Percentiles rank a stretch among this genome's conserved stretches.
phyloP scores from a whole-genome alignment of 2,797 vertebrate species.

The Gymnoscopelus microlampas region DNA sequence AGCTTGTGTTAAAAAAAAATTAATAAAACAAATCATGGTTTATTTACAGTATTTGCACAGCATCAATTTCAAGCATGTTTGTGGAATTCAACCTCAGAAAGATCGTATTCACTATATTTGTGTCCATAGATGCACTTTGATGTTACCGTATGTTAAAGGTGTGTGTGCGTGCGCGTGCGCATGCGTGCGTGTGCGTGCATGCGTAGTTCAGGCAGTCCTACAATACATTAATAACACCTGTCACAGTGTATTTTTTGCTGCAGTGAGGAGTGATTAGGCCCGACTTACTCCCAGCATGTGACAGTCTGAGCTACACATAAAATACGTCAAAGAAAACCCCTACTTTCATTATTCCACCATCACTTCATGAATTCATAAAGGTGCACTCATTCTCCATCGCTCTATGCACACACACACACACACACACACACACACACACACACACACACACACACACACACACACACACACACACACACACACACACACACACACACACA shows the following conservation, averaged over 20 bases:
- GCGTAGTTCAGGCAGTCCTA: conserved; percentile 53
- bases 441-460: neutral
- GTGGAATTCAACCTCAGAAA: too few species aligned
- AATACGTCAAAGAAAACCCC: conserved; percentile 22
- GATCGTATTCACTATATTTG: too few species aligned
- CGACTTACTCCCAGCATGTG: conserved; percentile 37
- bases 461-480: neutral
- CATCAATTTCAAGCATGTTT: too few species aligned
- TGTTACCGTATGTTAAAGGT: conserved; percentile 10
- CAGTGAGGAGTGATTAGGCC: conserved; percentile 37
- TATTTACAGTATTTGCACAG: too few species aligned
- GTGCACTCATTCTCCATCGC: neutral
- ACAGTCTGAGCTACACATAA: conserved; percentile 28
- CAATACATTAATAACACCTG: conserved; percentile 69
- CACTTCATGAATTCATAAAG: conserved; percentile 46
- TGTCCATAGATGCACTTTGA: conserved; percentile 23
- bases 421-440: conserved; percentile 19
- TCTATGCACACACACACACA: neutral
- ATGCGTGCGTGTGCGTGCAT: neutral
- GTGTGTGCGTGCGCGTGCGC: neutral
- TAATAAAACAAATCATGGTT: too few species aligned
- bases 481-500: neutral
- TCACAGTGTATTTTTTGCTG: conserved; percentile 53
- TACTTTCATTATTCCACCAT: conserved; percentile 32
- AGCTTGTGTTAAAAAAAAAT: too few species aligned